Evolutionary conservation across 2,797 vertebrate genomes (phyloP), one percentile per base, ranked within the genome.

Genomic region (Brachyalestes nurse): DNA sequence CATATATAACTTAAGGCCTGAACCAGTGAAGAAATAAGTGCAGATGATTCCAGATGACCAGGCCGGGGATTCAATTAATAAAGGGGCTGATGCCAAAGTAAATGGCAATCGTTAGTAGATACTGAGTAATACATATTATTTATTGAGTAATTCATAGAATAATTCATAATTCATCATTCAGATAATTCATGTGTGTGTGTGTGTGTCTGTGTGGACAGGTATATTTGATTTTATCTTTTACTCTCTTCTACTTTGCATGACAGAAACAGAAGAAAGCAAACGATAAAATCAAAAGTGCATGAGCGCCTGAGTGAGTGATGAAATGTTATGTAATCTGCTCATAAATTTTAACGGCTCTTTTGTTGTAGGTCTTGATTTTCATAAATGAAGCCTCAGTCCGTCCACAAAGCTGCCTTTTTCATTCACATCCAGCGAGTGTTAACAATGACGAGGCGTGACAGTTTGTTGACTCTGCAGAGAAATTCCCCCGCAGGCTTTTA

Each of bases 291-390:
- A 70, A 12, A 51, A 14, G 67, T 23, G 17, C 21, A 21, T n/a
- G 42, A 49, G 45, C 45, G 45, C 0, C n/a, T 34, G 72, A 17
- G 77, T 64, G 19, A 57, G 58, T 83, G 75, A 83, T 75, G 74
- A 65, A 80, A 77, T 55, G 49, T 74, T 80, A 73, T 38, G 77
- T 77, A 82, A 82, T 75, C 45, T 64, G 38, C 53, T 80, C 60
- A 55, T 72, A 49, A 38, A 72, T 55, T 55, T 72, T 72, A 51
- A 72, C 13, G 2, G 14, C 49, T 72, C 5, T 25, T 34, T 38
- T 72, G 51, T 38, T 72, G 49, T 28, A 5, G 25, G 16, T 55
- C 7, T 55, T 3, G 40, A 14, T 66, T 42, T n/a, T 8, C 17
- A 17, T 1, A 66, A 49, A 34, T 9, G 21, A 55, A 72, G 21